phyloP scores from a whole-genome alignment of 2,888 invertebrate species.

The Caenorhabditis japonica region DNA sequence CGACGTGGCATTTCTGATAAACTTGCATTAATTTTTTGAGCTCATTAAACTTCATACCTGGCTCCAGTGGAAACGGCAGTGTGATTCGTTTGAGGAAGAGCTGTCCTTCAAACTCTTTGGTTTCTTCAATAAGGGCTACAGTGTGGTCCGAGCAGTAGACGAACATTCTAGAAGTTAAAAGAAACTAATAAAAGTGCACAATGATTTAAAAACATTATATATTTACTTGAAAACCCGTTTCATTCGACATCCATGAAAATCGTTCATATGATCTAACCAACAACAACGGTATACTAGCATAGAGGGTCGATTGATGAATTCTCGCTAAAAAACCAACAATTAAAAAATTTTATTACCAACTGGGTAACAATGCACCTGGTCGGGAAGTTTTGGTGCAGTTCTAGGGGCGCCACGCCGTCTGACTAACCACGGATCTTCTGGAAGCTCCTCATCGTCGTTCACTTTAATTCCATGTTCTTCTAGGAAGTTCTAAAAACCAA shows the following conservation, averaged over 20 bases:
- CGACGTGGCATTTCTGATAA: conserved; percentile 52
- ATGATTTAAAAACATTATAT: background rate
- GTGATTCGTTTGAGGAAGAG: conserved; percentile 62
- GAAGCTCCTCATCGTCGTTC: conserved; percentile 55
- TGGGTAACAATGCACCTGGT: conserved; percentile 3
- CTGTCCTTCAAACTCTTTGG: conserved; percentile 64
- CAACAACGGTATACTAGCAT: conserved; percentile 59
- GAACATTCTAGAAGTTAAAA: conserved; percentile 42
- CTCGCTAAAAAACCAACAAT: conserved; percentile 18
- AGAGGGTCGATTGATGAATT: conserved; percentile 55
- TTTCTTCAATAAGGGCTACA: conserved; percentile 62
- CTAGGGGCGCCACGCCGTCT: conserved; percentile 36
- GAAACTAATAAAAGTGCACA: background rate
- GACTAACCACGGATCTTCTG: conserved; percentile 61
- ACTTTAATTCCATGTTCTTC: conserved; percentile 61
- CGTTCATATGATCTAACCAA: conserved; percentile 60
- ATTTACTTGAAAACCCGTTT: conserved; percentile 52
- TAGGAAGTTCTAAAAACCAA: conserved; percentile 52
- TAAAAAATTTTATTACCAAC: background rate
- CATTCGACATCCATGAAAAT: conserved; percentile 57
- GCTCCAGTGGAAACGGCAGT: conserved; percentile 52
- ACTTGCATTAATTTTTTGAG: no score
- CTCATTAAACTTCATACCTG: conserved; percentile 7
- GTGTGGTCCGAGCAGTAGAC: conserved; percentile 62
- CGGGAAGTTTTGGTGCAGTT: conserved; percentile 50